Base-by-base conservation (phyloP, 1,140 invertebrate species). In the Halyomorpha halys region DNA sequence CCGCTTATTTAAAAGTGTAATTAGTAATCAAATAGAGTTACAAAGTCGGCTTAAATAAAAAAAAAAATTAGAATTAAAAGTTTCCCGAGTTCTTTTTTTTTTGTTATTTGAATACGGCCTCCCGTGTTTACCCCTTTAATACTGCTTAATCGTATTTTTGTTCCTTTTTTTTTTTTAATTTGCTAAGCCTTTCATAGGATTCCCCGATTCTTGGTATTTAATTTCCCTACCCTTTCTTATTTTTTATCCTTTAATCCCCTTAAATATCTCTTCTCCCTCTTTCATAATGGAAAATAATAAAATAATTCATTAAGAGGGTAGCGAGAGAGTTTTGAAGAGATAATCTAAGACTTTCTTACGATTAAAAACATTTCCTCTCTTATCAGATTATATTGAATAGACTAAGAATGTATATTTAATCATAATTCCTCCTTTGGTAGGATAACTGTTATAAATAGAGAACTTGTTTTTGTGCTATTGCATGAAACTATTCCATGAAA, bases 21-120 rank as follows among this genome's bases (percentile, higher is more conserved):
- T 49, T 49, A 49, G 47, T 49, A n/a, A 49, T 49, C 21, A 49
- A 49, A 49, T 19, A 49, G 47, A 49, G 47, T 49, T 49, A 49
- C 47, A n/a, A 49, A 49, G 47, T 49, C 47, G 47, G 47, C 47
- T 49, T 49, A 1, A 49, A 49, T 11, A 49, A 18, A 49, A 49
- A 49, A 47, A 49, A 18, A 49, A 49, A 49, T 11, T 49, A 16
- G 47, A 49, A 49, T 49, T 49, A 49, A 49, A 49, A 49, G 47
- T 49, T 49, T 49, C 1, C n/a, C 2, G 21, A n/a, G n/a, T 21
- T 21, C n/a, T 21, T 2, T 49, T 49, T 21, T 49, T 2, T 49
- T 49, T 49, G n/a, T 21, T 49, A 14, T 49, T 49, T 49, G n/a
- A 49, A 30, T 5, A 5, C 6, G 21, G 47, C 47, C 47, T 49